Conservation (phyloP, 2,797 vertebrate genomes). For the Enteromius afrohamiltoni region DNA sequence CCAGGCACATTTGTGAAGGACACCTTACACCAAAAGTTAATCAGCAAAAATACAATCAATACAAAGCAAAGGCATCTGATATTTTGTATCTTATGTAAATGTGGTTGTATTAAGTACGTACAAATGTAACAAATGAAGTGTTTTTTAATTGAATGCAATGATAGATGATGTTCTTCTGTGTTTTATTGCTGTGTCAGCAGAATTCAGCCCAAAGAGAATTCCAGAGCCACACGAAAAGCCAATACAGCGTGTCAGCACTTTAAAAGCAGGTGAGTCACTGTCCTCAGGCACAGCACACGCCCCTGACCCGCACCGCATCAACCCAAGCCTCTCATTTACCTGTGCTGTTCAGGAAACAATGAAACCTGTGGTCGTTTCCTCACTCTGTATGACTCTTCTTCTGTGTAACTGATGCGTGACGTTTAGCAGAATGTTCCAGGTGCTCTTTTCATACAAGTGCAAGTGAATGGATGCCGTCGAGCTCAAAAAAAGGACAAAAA, state of each 20-base stretch:
- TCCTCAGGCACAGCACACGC: slow-evolving; percentile 13
- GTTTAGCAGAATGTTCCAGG: not conserved
- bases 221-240: slow-evolving; percentile 54
- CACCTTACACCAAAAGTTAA: not conserved
- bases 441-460: not conserved
- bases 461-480: not conserved
- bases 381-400: not conserved
- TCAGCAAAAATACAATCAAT: not conserved
- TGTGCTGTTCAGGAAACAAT: not conserved
- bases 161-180: not conserved
- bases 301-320: slow-evolving; percentile 2
- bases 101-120: not conserved
- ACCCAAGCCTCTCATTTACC: slow-evolving; percentile 35
- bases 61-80: not conserved
- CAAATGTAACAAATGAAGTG: not conserved
- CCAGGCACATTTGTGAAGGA: not conserved
- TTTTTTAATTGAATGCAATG: too few relatives aligned
- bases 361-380: not conserved
- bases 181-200: slow-evolving; percentile 58
- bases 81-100: not conserved
- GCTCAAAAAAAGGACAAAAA: not conserved
- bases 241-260: slow-evolving; percentile 53
- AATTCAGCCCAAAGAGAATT: slow-evolving; percentile 58
- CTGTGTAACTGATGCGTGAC: not conserved
- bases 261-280: slow-evolving; percentile 68